Conservation (phyloP, 64 coral and sea anemone genomes). For the Stichodactyla mertensii region DNA sequence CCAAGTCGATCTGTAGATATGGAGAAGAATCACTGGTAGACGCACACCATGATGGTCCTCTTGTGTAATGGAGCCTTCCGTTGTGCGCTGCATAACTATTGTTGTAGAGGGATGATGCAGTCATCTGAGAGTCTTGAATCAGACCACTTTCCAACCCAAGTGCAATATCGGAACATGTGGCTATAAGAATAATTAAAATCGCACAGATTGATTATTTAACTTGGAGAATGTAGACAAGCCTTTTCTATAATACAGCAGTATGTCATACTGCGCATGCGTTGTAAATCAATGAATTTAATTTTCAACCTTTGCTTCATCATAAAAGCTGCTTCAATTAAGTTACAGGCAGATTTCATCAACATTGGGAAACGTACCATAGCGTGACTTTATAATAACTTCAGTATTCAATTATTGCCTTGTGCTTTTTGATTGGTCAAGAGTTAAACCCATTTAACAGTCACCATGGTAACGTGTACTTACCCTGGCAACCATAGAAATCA, state of each 20-base stretch:
- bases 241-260: too few relatives aligned
- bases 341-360: too few relatives aligned
- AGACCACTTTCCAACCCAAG: not conserved
- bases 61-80: not conserved
- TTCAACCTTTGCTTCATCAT: too few relatives aligned
- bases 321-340: too few relatives aligned
- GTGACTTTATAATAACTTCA: too few relatives aligned
- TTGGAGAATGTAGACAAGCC: too few relatives aligned
- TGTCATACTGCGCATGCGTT: too few relatives aligned
- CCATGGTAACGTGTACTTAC: not conserved
- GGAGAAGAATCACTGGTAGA: conserved; percentile 7
- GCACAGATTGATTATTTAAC: too few relatives aligned
- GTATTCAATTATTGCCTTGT: too few relatives aligned
- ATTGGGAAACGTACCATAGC: not conserved
- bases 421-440: too few relatives aligned
- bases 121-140: not conserved
- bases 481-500: conserved; percentile 3
- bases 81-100: not conserved
- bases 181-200: not conserved
- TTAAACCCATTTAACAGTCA: too few relatives aligned
- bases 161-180: not conserved
- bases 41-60: conserved; percentile 19
- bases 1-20: conserved; percentile 19
- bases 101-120: conserved; percentile 18
- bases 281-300: too few relatives aligned